These are phyloP conservation scores for Mechanitis mazaeus DNA, from an alignment of 2,888 invertebrate genomes.

Conservation along the genomic window DNA sequence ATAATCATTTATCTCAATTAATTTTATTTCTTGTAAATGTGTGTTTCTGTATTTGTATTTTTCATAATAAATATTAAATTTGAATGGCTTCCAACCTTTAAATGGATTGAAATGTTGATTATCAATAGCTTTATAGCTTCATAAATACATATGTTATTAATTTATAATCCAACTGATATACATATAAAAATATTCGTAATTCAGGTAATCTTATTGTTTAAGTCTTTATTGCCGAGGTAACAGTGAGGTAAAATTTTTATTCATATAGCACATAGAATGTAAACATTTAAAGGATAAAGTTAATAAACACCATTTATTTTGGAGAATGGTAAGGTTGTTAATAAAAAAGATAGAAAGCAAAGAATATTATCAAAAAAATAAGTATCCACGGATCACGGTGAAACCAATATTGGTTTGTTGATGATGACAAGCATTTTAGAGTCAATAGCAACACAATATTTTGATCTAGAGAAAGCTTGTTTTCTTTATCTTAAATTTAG, in stretches of 20 bases:
- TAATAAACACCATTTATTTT: conserved; percentile 48
- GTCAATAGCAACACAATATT: conserved; percentile 87
- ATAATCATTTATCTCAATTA: too few species aligned
- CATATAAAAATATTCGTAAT: conserved; percentile 33
- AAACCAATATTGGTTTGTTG: conserved; percentile 79
- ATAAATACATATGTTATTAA: conserved; percentile 44
- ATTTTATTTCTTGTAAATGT: too few species aligned
- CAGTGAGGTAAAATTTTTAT: conserved; percentile 6
- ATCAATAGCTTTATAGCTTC: conserved; percentile 40
- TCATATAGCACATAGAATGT: too few species aligned
- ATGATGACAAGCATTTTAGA: conserved; percentile 80
- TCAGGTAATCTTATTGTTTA: conserved; percentile 38
- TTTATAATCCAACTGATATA: conserved; percentile 29
- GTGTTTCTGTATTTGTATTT: too few species aligned
- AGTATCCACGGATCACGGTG: conserved; percentile 78
- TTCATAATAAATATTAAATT: too few species aligned
- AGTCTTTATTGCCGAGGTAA: conserved; percentile 21
- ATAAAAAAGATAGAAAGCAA: conserved; percentile 30
- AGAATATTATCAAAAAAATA: conserved; percentile 45
- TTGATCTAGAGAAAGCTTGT: conserved; percentile 89
- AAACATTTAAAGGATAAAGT: too few species aligned
- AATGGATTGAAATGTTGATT: conserved; percentile 31
- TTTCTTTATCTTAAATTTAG: conserved; percentile 85
- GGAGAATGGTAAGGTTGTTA: conserved; percentile 30
- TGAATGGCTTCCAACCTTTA: conserved; percentile 9